Evolutionary conservation across 2,888 invertebrate species (phyloP), one percentile per base, ranked within the genome.

Genomic region (Drosophila antonietae): DNA sequence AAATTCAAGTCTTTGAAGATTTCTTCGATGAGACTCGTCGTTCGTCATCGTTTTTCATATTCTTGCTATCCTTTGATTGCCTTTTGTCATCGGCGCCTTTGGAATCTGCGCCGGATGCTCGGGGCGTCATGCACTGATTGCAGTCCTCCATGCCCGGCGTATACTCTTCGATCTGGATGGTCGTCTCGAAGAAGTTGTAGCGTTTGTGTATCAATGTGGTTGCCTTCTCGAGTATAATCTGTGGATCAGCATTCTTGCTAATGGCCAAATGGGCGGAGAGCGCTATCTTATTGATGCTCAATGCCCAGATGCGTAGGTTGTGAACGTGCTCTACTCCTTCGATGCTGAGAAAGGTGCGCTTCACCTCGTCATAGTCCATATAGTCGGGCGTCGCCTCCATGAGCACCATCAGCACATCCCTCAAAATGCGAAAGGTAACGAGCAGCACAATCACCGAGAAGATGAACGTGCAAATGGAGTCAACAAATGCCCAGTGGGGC

Each of bases 261-360:
- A 90, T 84, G 23, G 85, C 90, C 71, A 87, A 52, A 53, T 87
- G 86, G 5, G 90, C 86, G 3, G 90, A 80, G 15, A 90, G 60
- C 0, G 86, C 86, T 1, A 89, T 37, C 20, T 84, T 90, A 28
- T 76, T 76, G 15, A 87, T 43, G 41, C 84, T 89, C 23, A 87
- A 9, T 0, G 86, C 86, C 86, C 86, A 87, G 20, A 87, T 87
- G 18, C 86, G 76, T 12, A 87, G 58, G 60, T 90, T 87, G 47
- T 87, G 90, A 0, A 87, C 90, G n/a, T 87, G 79, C 23, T 64
- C 51, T 0, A 87, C 90, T 2, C 86, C 86, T 0, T 81, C 70
- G 41, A 87, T 87, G 56, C 69, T 71, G 6, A 89, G 69, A 39
- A 87, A 90, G 1, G 67, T 59, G 4, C 55, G 52, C 46, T 76